phyloP scores from a whole-genome alignment of 2,888 invertebrate genomes.

The Mythimna albipuncta region DNA sequence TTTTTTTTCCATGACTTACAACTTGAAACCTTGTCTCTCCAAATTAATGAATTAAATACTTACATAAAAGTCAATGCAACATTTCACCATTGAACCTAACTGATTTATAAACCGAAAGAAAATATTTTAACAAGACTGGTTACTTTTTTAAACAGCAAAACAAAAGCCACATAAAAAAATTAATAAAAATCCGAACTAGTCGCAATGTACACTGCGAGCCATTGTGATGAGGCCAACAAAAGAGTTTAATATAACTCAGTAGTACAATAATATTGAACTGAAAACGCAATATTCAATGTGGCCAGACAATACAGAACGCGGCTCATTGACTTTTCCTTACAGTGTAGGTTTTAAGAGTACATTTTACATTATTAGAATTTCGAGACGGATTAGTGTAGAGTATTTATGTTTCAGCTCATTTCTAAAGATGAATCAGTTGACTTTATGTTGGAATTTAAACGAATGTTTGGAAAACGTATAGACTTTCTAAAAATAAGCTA shows the following conservation, averaged over 20 bases:
- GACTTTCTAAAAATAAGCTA: no score
- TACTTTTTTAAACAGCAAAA: not conserved
- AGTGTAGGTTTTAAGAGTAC: slow-evolving; percentile 40
- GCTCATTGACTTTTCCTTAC: slow-evolving; percentile 47
- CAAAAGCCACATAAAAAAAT: slow-evolving; percentile 24
- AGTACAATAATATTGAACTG: slow-evolving; percentile 70
- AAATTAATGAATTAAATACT: no score
- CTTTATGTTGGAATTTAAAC: not conserved
- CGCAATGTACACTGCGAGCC: slow-evolving; percentile 58
- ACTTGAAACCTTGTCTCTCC: no score
- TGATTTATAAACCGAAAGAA: not conserved
- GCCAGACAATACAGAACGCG: slow-evolving; percentile 59
- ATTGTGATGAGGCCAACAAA: slow-evolving; percentile 71
- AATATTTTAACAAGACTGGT: not conserved
- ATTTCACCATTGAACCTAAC: no score
- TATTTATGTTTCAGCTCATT: slow-evolving; percentile 18
- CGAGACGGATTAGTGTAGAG: slow-evolving; percentile 28
- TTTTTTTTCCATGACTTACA: no score
- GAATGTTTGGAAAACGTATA: not conserved
- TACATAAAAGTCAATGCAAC: no score
- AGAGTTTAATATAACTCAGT: slow-evolving; percentile 77
- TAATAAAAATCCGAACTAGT: slow-evolving; percentile 53
- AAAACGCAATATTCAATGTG: slow-evolving; percentile 75
- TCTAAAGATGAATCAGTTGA: slow-evolving; percentile 23
- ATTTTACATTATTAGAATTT: slow-evolving; percentile 42